Evolutionary conservation across 1,140 invertebrate genomes (phyloP), one percentile per base, ranked within the genome.

Genomic region (Cherax quadricarinatus): DNA sequence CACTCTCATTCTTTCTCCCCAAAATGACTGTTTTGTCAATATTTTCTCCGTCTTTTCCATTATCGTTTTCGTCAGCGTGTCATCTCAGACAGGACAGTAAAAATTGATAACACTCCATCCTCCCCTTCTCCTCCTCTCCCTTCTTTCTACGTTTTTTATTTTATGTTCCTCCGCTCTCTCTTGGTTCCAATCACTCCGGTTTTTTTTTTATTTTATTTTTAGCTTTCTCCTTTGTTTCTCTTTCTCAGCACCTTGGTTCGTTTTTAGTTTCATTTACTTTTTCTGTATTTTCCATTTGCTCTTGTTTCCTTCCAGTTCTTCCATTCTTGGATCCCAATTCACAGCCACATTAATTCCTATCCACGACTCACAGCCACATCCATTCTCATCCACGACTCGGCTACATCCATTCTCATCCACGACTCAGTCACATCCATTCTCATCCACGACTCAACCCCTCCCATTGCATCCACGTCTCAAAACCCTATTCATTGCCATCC

Each of bases 51-150:
- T n/a, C 66, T 70, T 70, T n/a, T n/a, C 66, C n/a, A 18, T 70
- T 18, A 70, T 70, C 66, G 1, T 70, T 70, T 70, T 70, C 66
- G 66, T 3, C 66, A 14, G 14, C n/a, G 66, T 70, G 14, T n/a
- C 66, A 70, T 70, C n/a, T n/a, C 66, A 14, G 14, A 18, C n/a
- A 14, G 14, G 14, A 18, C 3, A n/a, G 14, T 70, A 18, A 18
- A 18, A 70, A 18, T 70, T 70, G 1, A 18, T 70, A 14, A 18
- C 66, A 18, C 66, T n/a, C n/a, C 66, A 14, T n/a, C n/a, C n/a
- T 70, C 66, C 66, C 66, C 14, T 70, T 70, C n/a, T 70, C n/a
- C 66, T 70, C n/a, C n/a, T n/a, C n/a, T 70, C n/a, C n/a, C 66
- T 18, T 70, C n/a, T n/a, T 70, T n/a, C 66, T 70, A 70, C 66